These are phyloP conservation scores for Apis cerana DNA, from an alignment of 1,140 invertebrate genomes.

Conservation along the genomic window DNA sequence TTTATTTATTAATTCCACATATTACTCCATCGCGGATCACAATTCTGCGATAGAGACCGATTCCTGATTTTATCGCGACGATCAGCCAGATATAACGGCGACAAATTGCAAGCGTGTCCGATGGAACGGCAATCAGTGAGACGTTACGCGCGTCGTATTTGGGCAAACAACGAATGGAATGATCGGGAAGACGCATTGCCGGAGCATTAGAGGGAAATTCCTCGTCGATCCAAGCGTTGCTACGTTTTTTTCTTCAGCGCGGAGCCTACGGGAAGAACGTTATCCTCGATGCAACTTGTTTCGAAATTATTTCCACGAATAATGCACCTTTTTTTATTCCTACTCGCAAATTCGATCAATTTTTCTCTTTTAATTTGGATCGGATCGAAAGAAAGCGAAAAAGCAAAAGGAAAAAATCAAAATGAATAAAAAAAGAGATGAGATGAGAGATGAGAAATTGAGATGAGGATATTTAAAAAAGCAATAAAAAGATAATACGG, in stretches of 20 bases:
- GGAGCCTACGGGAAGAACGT: background rate
- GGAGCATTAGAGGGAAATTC: constrained; percentile 22
- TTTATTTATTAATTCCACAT: too few relatives aligned
- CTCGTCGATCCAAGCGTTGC: background rate
- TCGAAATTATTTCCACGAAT: too few relatives aligned
- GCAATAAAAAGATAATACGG: constrained; percentile 59
- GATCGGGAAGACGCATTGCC: constrained; percentile 27
- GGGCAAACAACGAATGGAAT: constrained; percentile 41
- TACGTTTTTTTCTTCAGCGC: background rate
- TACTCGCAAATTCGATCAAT: too few relatives aligned
- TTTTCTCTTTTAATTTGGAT: too few relatives aligned
- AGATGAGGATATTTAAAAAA: background rate
- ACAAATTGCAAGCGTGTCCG: constrained; percentile 14
- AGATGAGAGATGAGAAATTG: too few relatives aligned
- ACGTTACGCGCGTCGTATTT: constrained; percentile 38
- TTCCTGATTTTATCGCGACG: background rate
- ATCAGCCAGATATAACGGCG: constrained; percentile 7
- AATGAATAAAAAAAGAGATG: background rate
- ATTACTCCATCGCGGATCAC: background rate
- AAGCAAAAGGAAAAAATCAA: background rate
- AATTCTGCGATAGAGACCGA: background rate
- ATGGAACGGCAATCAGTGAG: constrained; percentile 28
- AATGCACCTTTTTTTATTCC: too few relatives aligned
- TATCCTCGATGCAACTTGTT: background rate
- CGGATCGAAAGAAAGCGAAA: background rate